Evolutionary conservation across 2,888 invertebrate species (phyloP), one percentile per base, ranked within the genome.

Genomic region (Ariolimax columbianus): DNA sequence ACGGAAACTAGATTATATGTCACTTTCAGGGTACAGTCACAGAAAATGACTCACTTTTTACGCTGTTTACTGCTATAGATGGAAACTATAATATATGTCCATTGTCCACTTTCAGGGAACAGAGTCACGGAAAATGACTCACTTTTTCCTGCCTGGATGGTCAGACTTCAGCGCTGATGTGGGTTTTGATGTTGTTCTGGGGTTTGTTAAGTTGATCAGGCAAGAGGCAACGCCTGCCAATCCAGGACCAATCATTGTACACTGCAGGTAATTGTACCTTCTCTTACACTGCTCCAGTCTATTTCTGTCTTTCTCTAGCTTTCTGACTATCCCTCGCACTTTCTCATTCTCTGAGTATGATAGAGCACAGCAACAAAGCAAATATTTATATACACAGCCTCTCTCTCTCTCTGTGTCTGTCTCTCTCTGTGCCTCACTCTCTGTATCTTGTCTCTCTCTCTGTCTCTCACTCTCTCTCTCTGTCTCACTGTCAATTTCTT

Each of bases 91-190:
- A n/a, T n/a, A n/a, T n/a, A n/a, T n/a, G n/a, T n/a, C n/a, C n/a
- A 59, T 14, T 17, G 26, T 47, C 7, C 23, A n/a, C 30, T 23
- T 82, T 38, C 43, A 77, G 77, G 84, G 80, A 17, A 26, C 77
- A 9, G 91, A 91, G 47, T 85, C 83, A 1, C 86, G 89, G 7
- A 88, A 83, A 14, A 86, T 92, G 51, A 90, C 89, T 68, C 92
- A 92, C 83, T 91, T 90, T 86, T 91, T 91, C 86, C 89, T 92
- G 83, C 89, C 90, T 30, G 90, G 90, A 73, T 92, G 91, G 92
- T 86, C 88, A 72, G 92, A 92, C 87, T 92, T 89, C 87, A 88
- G 89, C 38, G 92, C 92, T 38, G 90, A 91, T 86, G 88, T 92
- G n/a, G 88, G 88, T 26, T 87, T 88, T 75, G 89, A 90, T 70